Conservation (phyloP, 2,888 invertebrate species). For the Hemithea aestivaria region DNA sequence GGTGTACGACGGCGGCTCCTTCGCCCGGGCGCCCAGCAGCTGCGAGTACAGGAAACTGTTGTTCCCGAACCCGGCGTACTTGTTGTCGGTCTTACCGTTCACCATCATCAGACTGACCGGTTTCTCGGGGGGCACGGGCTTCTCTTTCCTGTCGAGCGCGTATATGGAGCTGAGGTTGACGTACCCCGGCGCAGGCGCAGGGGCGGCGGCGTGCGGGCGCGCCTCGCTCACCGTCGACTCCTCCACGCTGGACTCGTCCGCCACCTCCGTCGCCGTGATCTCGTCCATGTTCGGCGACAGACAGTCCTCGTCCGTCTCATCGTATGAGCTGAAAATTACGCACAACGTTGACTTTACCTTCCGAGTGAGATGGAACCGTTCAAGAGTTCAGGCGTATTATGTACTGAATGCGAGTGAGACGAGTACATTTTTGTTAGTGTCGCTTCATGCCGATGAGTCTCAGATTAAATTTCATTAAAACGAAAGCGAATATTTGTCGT, state of each 20-base stretch:
- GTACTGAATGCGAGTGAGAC: conserved; percentile 72
- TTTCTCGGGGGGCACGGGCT: conserved; percentile 71
- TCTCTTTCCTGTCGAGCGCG: conserved; percentile 63
- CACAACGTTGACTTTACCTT: neutral
- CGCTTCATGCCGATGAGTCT: conserved; percentile 63
- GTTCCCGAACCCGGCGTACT: conserved; percentile 63
- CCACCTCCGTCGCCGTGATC: conserved; percentile 71
- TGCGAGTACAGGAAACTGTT: conserved; percentile 73
- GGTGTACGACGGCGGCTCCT: conserved; percentile 65
- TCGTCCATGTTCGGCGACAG: conserved; percentile 84
- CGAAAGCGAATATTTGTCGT: conserved; percentile 54
- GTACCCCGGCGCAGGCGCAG: conserved; percentile 42
- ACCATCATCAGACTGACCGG: conserved; percentile 73
- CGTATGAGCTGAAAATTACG: conserved; percentile 83
- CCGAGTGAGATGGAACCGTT: neutral
- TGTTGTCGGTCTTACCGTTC: conserved; percentile 67
- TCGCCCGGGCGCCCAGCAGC: conserved; percentile 53
- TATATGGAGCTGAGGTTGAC: conserved; percentile 74
- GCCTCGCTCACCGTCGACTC: conserved; percentile 66
- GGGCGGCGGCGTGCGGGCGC: conserved; percentile 30
- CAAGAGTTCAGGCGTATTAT: conserved; percentile 34
- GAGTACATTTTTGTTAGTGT: conserved; percentile 60
- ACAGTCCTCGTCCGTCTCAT: conserved; percentile 84
- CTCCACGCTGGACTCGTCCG: conserved; percentile 71
- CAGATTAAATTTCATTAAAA: conserved; percentile 49